Evolutionary conservation across 2,113 vertebrate species (phyloP), one percentile per base, ranked within the genome.

Genomic region (Sturnus vulgaris): DNA sequence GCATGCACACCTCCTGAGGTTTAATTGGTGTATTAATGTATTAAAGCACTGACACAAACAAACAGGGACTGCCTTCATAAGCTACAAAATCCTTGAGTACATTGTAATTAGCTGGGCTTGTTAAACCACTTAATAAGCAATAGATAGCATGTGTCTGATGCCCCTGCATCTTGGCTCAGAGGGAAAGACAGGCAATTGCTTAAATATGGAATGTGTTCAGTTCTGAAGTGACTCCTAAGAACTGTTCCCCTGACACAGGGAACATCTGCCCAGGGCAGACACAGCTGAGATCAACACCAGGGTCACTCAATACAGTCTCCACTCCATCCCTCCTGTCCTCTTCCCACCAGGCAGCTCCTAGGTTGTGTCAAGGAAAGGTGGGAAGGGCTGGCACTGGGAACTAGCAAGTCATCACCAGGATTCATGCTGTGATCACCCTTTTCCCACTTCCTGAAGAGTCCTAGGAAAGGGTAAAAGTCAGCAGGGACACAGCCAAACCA

Each of bases 21-120:
- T 94, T 82, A 64, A 95, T 79, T 94, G 94, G 33, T 86, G 71
- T 86, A 73, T 91, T 92, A 90, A 93, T 57, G 94, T 79, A 79
- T 82, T 83, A 94, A 96, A 90, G 71, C 70, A 92, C 33, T 66
- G 96, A 93, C 75, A 96, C 72, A 93, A 93, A 96, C 87, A 94
- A 94, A 96, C 81, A 93, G 80, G 44, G 61, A 69, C 72, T 6
- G 49, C 65, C 96, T 92, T 90, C 82, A 49, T 87, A 81, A 91
- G 82, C 80, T 59, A 84, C 80, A 66, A 96, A 94, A 96, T 87
- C 91, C 89, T 96, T 91, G 78, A 93, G 75, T 77, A 82, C 40
- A 37, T 8, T 81, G 93, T 78, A 92, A 85, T 96, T 96, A 94
- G 33, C 78, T 65, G 68, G 64, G 81, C 85, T 91, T 89, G 56